Base-by-base conservation (phyloP, 2,797 vertebrate species). In the Anguilla pacifica region DNA sequence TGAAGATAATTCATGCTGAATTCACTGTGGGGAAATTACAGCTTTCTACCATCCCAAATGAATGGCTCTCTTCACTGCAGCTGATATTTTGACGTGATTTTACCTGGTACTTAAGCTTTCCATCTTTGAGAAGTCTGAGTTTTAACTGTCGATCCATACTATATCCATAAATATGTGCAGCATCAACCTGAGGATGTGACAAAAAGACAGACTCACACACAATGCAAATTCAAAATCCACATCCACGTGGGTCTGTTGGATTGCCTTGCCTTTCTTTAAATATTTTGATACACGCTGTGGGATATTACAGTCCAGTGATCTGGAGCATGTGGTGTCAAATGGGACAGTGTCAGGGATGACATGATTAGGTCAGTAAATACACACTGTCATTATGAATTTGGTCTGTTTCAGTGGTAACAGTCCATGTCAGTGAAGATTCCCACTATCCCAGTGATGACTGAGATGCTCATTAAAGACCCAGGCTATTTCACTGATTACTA, bases 31-130 rank as follows among this genome's bases (percentile, higher is more conserved):
- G 28, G 67, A n/a, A 72, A 6, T 72, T 31, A 72, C 67, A 72
- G 61, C 61, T 64, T 64, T 17, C 61, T 70, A 70, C 64, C 64
- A 70, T 6, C 28, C 11, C 35, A 35, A 39, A 77, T 77, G 11
- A 39, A 35, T 11, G 72, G 72, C 74, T 81, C 11, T 53, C 55
- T 82, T 15, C 51, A 7, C 46, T 51, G 46, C 35, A 19, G 28
- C 35, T 79, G 13, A 79, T 35, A 39, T 81, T 81, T 81, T 64
- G 35, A 43, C 46, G 31, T 46, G n/a, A 72, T 67, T 84, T 35
- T 94, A 99, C 98, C 97, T 99, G 97, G 94, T 97, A 98, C 92
- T 98, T 99, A 90, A 99, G 87, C 91, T 99, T 99, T 89, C 98
- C 98, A 0, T 99, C 97, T 90, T 92, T 93, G 89, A 96, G 97